Evolutionary conservation across 2,888 invertebrate genomes (phyloP), one percentile per base, ranked within the genome.

Genomic region (Helicoverpa assulta): DNA sequence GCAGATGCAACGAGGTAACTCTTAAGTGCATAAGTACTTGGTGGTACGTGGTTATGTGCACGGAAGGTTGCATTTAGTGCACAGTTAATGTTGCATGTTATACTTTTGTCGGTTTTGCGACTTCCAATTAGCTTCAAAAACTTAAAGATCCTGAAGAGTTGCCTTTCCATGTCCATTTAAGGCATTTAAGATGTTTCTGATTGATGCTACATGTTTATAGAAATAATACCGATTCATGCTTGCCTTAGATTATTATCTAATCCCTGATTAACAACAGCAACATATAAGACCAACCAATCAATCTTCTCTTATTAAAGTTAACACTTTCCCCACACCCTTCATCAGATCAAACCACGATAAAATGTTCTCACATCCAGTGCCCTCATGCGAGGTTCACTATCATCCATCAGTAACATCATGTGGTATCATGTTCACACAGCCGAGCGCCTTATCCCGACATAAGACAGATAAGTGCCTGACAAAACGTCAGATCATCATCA

Each of bases 401-500:
- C 64, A 65, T 56, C 33, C 51, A 40, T 40, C 40, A 67, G 37
- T 54, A 66, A 66, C 59, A 53, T 73, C 19, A 21, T 26, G 74
- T 71, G 56, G 66, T 76, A 75, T 72, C 70, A 12, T 29, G 54
- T 66, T 50, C 56, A 21, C 52, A 67, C 54, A 59, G 54, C 53
- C 21, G 43, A 55, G 52, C 61, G 73, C 50, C n/a, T 61, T 50
- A 80, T 67, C 59, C 73, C 63, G 77, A 47, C 70, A 67, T 63
- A 67, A 53, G 64, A 33, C 19, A 78, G 79, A 81, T 81, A 79
- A 76, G 61, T 12, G 33, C 3, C 14, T 83, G 73, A 73, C 76
- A 78, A 65, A 76, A 77, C 53, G 74, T 77, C 80, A 68, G 81
- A 81, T 77, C n/a, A n/a, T n/a, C n/a, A n/a, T n/a, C n/a, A n/a